These are phyloP conservation scores for Aeoliscus strigatus DNA, from an alignment of 2,797 vertebrate species.

Conservation along the genomic window DNA sequence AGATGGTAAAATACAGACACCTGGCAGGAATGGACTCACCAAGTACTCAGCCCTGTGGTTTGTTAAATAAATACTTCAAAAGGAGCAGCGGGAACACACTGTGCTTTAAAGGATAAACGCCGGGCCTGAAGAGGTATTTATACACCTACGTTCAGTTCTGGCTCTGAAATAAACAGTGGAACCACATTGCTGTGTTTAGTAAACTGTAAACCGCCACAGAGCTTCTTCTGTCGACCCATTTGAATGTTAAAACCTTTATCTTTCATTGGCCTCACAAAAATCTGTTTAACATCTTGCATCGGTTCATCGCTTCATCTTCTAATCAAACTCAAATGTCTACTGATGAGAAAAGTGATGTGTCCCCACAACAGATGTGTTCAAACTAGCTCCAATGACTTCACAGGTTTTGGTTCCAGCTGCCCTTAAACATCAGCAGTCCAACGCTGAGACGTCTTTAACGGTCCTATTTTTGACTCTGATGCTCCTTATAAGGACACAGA, in stretches of 20 bases:
- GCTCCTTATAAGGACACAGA: slow-evolving; percentile 46
- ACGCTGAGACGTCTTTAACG: slow-evolving; percentile 6
- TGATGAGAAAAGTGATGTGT: background rate
- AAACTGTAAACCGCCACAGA: slow-evolving; percentile 17
- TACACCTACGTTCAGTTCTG: slow-evolving; percentile 5
- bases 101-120: slow-evolving; percentile 16
- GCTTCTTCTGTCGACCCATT: too few species aligned
- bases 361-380: slow-evolving; percentile 3
- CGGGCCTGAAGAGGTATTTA: slow-evolving; percentile 4
- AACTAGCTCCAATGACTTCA: slow-evolving; percentile 6
- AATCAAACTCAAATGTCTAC: background rate
- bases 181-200: slow-evolving; percentile 3
- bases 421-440: background rate
- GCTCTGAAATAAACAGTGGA: slow-evolving; percentile 14
- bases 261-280: too few species aligned
- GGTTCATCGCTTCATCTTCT: too few species aligned
- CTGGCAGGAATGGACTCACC: too few species aligned
- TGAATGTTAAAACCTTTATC: too few species aligned
- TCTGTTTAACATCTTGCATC: too few species aligned
- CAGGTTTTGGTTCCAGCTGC: slow-evolving; percentile 18
- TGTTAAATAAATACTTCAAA: slow-evolving; percentile 6
- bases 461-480: slow-evolving; percentile 19
- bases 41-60: too few species aligned
- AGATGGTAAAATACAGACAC: too few species aligned
- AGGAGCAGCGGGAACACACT: slow-evolving; percentile 1